Evolutionary conservation across 2,888 invertebrate species (phyloP).

Genomic region (Drosophila gaucha): DNA sequence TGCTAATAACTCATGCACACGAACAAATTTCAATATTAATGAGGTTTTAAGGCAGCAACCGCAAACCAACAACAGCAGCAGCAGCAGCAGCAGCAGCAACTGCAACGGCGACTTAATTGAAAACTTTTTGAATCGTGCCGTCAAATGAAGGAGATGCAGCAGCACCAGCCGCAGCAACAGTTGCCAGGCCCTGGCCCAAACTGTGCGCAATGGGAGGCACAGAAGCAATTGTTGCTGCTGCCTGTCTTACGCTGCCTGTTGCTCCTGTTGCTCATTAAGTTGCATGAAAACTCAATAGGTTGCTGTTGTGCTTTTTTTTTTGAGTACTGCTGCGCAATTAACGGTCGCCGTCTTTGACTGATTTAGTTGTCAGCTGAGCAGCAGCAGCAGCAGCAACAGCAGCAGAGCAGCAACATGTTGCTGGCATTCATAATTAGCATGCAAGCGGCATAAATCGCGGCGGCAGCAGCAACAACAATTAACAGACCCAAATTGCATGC

Average conservation of each 20-base stretch:
- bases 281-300: slow-evolving; percentile 75
- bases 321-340: slow-evolving; percentile 45
- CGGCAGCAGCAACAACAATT: slow-evolving; percentile 68
- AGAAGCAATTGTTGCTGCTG: slow-evolving; percentile 53
- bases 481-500: slow-evolving; percentile 77
- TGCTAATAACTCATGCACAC: slow-evolving; percentile 81
- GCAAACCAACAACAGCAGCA: slow-evolving; percentile 33
- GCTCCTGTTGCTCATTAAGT: slow-evolving; percentile 72
- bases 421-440: slow-evolving; percentile 72
- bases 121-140: slow-evolving; percentile 66
- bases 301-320: slow-evolving; percentile 16
- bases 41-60: slow-evolving; percentile 62
- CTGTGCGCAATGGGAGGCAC: slow-evolving; percentile 74
- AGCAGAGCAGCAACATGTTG: slow-evolving; percentile 62
- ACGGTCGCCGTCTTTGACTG: slow-evolving; percentile 67
- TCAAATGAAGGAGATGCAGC: slow-evolving; percentile 39
- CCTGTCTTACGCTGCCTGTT: slow-evolving; percentile 52
- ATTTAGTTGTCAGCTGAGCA: slow-evolving; percentile 73
- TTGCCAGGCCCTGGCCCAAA: slow-evolving; percentile 47
- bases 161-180: slow-evolving; percentile 2
- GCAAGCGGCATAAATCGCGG: slow-evolving; percentile 77
- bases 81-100: slow-evolving; percentile 30
- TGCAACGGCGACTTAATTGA: slow-evolving; percentile 68
- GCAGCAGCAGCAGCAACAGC: slow-evolving; percentile 38
- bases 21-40: slow-evolving; percentile 82